Evolutionary conservation across 2,888 invertebrate genomes (phyloP), one percentile per base, ranked within the genome.

Genomic region (Atrina japonica): DNA sequence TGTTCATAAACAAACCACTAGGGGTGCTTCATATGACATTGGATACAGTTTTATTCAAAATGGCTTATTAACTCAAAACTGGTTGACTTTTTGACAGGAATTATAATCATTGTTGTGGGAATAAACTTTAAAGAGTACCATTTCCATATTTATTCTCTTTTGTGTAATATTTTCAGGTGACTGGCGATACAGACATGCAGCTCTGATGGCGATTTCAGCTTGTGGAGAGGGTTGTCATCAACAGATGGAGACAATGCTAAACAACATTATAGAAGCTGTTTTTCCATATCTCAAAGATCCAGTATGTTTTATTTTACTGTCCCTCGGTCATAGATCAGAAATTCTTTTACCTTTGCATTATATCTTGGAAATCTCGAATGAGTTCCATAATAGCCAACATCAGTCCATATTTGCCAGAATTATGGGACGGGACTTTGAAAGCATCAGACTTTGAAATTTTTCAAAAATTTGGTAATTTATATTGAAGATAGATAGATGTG

Each of bases 191-290:
- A 92, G 94, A n/a, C 97, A 99, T 91, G 99, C 99, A 49, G 99
- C 97, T 1, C 93, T 99, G 43, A 99, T 99, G 98, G 99, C 99
- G 0, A 95, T 99, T 55, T 99, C 98, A 6, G 97, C 98, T 0
- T 96, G 98, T 71, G 99, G 99, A 3, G 99, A 99, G 92, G 99
- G 99, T 25, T 99, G 99, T 89, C 97, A 97, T 89, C 96, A 97
- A 89, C 97, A 98, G 91, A 99, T 99, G 99, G 98, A 98, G 90
- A 93, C 93, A 63, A 94, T 98, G 93, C 93, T 99, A n/a, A 95
- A 95, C 66, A 95, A 96, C 91, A 95, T 99, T 43, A 95, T 99
- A 91, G 94, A 95, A 49, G 97, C 96, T 45, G 95, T 99, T 45
- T 92, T 97, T 73, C 95, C 94, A 82, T 97, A 94, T 91, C 92